These are phyloP conservation scores for Thereuonema tuberculata DNA, from an alignment of 1,140 invertebrate genomes.

Conservation along the genomic window DNA sequence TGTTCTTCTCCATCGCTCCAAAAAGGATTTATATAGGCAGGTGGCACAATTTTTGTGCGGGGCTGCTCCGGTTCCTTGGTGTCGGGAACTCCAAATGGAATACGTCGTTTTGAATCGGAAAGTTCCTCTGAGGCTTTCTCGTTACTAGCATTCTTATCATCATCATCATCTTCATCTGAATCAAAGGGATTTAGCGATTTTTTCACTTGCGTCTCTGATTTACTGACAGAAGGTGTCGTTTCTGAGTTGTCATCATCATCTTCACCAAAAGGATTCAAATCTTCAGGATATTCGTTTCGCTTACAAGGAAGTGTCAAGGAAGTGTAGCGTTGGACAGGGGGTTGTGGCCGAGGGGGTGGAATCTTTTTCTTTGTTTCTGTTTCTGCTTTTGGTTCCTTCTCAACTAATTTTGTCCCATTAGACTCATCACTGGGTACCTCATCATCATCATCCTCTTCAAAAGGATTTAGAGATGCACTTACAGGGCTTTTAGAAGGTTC, in stretches of 20 bases:
- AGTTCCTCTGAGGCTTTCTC: not conserved
- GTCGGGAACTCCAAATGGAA: not conserved
- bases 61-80: not conserved
- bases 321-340: not conserved
- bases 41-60: not conserved
- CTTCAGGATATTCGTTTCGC: slow-evolving; percentile 46
- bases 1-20: too few species aligned
- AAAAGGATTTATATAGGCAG: slow-evolving; percentile 5
- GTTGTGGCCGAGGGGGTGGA: not conserved
- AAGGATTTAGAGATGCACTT: too few species aligned
- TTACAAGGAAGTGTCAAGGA: not conserved
- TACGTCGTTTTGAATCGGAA: too few species aligned
- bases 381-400: not conserved
- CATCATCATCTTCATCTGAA: slow-evolving; percentile 46
- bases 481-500: too few species aligned
- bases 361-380: not conserved
- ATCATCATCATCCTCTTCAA: too few species aligned
- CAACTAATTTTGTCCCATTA: too few species aligned
- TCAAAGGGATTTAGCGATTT: slow-evolving; percentile 50
- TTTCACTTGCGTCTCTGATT: slow-evolving; percentile 12
- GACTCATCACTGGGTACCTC: too few species aligned
- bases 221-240: not conserved
- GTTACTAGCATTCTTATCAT: slow-evolving; percentile 25
- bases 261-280: slow-evolving; percentile 51
- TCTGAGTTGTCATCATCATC: not conserved